Percentiles rank a stretch among this genome's conserved stretches.
Conservation (phyloP, 2,888 invertebrate species). For the Eristalinus sepulchralis region DNA sequence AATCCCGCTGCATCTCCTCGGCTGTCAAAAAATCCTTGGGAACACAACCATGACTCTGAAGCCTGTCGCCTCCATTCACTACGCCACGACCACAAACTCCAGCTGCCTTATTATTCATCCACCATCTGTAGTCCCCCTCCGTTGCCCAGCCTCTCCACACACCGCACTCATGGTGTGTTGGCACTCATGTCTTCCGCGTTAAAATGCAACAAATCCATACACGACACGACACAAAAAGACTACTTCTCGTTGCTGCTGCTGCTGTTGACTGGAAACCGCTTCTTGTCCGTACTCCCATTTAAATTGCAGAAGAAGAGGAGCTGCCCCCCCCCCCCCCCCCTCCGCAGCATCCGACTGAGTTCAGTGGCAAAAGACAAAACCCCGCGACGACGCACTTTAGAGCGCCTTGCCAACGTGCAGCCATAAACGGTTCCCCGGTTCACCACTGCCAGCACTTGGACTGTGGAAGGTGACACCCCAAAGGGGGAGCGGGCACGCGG, state of each 20-base stretch:
- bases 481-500: neutral
- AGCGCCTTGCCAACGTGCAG: neutral
- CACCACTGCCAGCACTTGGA: neutral
- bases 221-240: slow-evolving; percentile 23
- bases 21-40: neutral
- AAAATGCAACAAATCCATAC: slow-evolving; percentile 58
- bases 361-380: slow-evolving; percentile 5
- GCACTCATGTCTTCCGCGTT: slow-evolving; percentile 37
- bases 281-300: slow-evolving; percentile 47
- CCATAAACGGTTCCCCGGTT: slow-evolving; percentile 52
- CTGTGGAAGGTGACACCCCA: neutral
- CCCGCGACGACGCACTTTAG: slow-evolving; percentile 49
- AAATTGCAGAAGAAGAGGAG: slow-evolving; percentile 59
- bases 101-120: neutral
- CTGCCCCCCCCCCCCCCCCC: neutral
- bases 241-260: neutral
- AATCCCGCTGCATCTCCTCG: neutral
- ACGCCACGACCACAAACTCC: neutral
- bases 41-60: neutral
- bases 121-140: neutral
- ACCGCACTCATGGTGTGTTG: neutral
- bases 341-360: neutral
- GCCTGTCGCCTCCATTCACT: neutral
- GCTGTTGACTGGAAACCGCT: neutral
- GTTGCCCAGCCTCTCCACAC: neutral